These are phyloP conservation scores for Spatulosminthurus flaviceps DNA, from an alignment of 2,888 invertebrate species.

Conservation along the genomic window DNA sequence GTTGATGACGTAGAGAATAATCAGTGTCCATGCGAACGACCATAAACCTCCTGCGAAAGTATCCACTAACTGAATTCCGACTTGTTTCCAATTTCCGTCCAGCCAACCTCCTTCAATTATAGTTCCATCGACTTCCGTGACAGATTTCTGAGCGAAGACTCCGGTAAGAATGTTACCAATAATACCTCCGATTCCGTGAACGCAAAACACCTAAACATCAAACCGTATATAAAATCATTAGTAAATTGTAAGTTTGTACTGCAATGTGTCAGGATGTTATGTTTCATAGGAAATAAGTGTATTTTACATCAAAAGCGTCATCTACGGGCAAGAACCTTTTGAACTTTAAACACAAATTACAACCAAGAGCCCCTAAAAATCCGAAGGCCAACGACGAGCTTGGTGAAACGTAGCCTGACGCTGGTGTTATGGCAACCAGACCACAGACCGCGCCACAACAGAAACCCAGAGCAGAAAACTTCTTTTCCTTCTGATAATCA, in stretches of 20 bases:
- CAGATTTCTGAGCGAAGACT: constrained; percentile 58
- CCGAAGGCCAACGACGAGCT: constrained; percentile 56
- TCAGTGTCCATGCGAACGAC: constrained; percentile 56
- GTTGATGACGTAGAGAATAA: constrained; percentile 56
- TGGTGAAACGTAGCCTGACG: constrained; percentile 55
- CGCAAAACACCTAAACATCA: constrained; percentile 49
- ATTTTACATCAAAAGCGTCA: constrained; percentile 59
- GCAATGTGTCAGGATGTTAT: neutral
- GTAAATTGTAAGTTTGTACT: no score
- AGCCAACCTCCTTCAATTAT: constrained; percentile 59
- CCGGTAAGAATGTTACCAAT: constrained; percentile 59
- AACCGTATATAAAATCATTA: no score
- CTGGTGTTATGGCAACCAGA: constrained; percentile 56
- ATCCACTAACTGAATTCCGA: constrained; percentile 55
- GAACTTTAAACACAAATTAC: constrained; percentile 55
- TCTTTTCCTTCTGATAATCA: constrained; percentile 52
- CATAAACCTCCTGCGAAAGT: constrained; percentile 55
- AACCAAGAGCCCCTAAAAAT: constrained; percentile 54
- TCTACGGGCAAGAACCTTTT: constrained; percentile 54
- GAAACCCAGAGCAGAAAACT: constrained; percentile 57
- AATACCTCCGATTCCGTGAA: constrained; percentile 57
- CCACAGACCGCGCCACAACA: constrained; percentile 57
- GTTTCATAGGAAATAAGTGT: neutral
- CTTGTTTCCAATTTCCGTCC: constrained; percentile 60
- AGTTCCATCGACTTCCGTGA: constrained; percentile 58